Conservation (phyloP, 2,113 vertebrate species). For the Hippolais icterina region DNA sequence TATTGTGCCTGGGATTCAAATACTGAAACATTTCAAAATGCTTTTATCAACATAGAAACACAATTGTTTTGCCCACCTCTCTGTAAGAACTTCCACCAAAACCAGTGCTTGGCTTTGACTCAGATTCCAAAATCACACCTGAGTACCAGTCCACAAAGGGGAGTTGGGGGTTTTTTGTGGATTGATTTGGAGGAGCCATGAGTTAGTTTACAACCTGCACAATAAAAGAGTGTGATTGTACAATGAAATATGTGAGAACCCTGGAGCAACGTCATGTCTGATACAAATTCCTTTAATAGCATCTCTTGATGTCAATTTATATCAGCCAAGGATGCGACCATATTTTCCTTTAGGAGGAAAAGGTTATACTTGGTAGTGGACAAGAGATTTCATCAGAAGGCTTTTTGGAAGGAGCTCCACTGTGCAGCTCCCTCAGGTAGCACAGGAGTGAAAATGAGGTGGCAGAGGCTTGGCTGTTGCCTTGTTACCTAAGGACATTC, state of each 20-base stretch:
- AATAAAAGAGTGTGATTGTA: not conserved
- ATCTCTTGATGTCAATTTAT: not conserved
- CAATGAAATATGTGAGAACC: not conserved
- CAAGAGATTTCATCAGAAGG: not conserved
- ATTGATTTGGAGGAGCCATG: not conserved
- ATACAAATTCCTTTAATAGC: not conserved
- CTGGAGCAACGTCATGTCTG: not conserved
- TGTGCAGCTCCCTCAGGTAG: not conserved
- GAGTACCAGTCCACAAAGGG: not conserved
- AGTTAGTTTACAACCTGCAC: not conserved
- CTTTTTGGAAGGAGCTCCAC: not conserved
- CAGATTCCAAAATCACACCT: not conserved
- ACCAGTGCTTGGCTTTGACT: not conserved
- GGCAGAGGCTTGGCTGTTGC: not conserved
- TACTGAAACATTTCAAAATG: not conserved
- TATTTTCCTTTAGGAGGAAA: not conserved
- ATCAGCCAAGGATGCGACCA: not conserved
- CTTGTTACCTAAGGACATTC: not conserved
- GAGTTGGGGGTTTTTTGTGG: not conserved
- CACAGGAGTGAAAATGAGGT: not conserved
- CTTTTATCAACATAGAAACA: not conserved
- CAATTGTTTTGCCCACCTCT: not conserved
- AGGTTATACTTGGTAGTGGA: not conserved
- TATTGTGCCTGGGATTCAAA: not conserved
- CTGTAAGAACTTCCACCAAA: not conserved